Evolutionary conservation across 2,113 vertebrate genomes (phyloP).

Genomic region (Neoarius graeffei): DNA sequence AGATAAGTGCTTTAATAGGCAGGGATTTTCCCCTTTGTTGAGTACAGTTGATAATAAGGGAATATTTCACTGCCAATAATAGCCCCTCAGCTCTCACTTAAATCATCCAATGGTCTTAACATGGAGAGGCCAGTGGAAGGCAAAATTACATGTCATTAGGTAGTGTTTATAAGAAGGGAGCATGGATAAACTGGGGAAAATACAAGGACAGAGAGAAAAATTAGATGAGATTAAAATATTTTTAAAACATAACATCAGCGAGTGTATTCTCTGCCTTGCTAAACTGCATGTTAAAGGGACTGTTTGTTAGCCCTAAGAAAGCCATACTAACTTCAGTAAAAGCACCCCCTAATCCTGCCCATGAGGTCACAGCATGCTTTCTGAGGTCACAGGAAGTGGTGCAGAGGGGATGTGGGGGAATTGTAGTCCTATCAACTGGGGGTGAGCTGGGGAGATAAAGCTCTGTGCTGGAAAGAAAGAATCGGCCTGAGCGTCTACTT

Average conservation of each 20-base stretch:
- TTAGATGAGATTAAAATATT: not conserved
- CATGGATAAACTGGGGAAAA: slow-evolving; percentile 21
- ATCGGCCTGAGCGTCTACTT: slow-evolving; percentile 63
- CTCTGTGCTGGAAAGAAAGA: slow-evolving; percentile 62
- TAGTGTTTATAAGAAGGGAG: slow-evolving; percentile 48
- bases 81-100: slow-evolving; percentile 59
- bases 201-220: not conserved
- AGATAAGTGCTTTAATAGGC: slow-evolving; percentile 69
- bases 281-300: slow-evolving; percentile 15
- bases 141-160: slow-evolving; percentile 53
- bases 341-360: slow-evolving; percentile 37
- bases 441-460: slow-evolving; percentile 64
- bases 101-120: slow-evolving; percentile 63
- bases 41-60: slow-evolving; percentile 70
- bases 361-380: slow-evolving; percentile 55
- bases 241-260: slow-evolving; percentile 30
- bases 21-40: slow-evolving; percentile 66
- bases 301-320: slow-evolving; percentile 25
- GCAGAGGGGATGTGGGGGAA: slow-evolving; percentile 61
- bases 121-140: slow-evolving; percentile 43
- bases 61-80: slow-evolving; percentile 72
- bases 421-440: slow-evolving; percentile 70
- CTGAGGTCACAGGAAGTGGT: slow-evolving; percentile 67
- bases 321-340: slow-evolving; percentile 29
- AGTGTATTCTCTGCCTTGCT: slow-evolving; percentile 5